Conservation (phyloP, 2,888 invertebrate genomes). For the Trichogramma dendrolimi region DNA sequence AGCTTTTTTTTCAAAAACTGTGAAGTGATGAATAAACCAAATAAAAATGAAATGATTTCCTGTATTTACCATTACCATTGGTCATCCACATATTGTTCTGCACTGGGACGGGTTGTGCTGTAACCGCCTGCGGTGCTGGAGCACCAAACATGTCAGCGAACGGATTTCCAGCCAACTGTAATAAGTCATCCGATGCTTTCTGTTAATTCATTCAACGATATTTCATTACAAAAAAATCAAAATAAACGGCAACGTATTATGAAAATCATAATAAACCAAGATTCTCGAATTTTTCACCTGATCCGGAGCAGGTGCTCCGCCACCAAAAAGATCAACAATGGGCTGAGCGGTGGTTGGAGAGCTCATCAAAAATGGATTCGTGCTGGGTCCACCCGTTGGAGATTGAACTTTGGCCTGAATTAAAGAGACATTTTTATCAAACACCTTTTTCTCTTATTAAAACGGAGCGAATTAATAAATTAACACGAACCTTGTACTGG, state of each 20-base stretch:
- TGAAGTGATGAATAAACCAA: slow-evolving; percentile 19
- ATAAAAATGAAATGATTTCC: slow-evolving; percentile 14
- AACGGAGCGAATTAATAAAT: not conserved
- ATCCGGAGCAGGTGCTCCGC: slow-evolving; percentile 55
- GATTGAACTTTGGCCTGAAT: slow-evolving; percentile 73
- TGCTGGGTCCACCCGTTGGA: slow-evolving; percentile 65
- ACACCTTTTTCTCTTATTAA: not conserved
- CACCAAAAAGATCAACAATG: slow-evolving; percentile 78
- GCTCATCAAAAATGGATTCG: slow-evolving; percentile 82
- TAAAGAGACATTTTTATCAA: not conserved
- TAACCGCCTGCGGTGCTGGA: slow-evolving; percentile 35
- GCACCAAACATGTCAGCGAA: slow-evolving; percentile 81
- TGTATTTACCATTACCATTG: slow-evolving; percentile 55
- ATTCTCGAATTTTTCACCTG: slow-evolving; percentile 36
- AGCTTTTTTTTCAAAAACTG: not conserved
- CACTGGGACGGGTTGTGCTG: slow-evolving; percentile 41
- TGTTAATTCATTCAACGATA: slow-evolving; percentile 32
- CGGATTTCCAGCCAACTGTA: slow-evolving; percentile 80
- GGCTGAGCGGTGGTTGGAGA: slow-evolving; percentile 58
- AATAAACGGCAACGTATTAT: too few species aligned
- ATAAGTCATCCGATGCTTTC: slow-evolving; percentile 83
- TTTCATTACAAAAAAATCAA: not conserved
- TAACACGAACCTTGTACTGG: slow-evolving; percentile 76
- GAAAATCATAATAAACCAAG: not conserved
- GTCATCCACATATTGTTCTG: slow-evolving; percentile 57